These are phyloP conservation scores for Dendrolimus pini DNA, from an alignment of 2,888 invertebrate species.

Conservation along the genomic window DNA sequence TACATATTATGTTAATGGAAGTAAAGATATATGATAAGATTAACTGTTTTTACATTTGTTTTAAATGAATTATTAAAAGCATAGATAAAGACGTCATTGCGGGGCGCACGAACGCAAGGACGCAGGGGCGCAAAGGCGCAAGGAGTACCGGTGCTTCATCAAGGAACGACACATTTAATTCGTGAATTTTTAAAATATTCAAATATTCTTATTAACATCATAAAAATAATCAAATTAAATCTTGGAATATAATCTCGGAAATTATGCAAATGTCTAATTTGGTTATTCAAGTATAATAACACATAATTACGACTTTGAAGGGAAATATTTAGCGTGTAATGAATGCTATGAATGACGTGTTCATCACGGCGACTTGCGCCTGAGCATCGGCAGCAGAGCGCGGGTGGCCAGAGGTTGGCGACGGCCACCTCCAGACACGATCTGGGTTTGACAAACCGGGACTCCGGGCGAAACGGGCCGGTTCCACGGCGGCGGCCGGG, in stretches of 20 bases:
- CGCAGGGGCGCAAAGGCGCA: too few species aligned
- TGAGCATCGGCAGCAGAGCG: neutral
- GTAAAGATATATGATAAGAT: neutral
- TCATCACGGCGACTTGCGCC: neutral
- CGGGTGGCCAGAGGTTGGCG: neutral
- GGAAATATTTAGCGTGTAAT: neutral
- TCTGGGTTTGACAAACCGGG: neutral
- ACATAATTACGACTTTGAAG: neutral
- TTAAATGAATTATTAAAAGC: neutral
- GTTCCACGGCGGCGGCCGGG: neutral
- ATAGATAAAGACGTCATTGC: neutral
- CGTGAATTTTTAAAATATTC: too few species aligned
- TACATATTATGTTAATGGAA: neutral
- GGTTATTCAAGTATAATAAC: slow-evolving; percentile 3
- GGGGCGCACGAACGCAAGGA: neutral
- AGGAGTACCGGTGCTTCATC: too few species aligned
- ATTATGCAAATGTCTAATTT: slow-evolving; percentile 6
- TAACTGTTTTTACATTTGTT: neutral
- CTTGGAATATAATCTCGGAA: neutral
- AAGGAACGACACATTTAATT: too few species aligned
- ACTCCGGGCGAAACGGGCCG: slow-evolving; percentile 3
- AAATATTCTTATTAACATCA: too few species aligned
- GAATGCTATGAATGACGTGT: neutral
- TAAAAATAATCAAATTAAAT: neutral
- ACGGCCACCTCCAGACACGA: too few species aligned